Base-by-base conservation (phyloP, 2,888 invertebrate species). In the Corythucha ciliata region DNA sequence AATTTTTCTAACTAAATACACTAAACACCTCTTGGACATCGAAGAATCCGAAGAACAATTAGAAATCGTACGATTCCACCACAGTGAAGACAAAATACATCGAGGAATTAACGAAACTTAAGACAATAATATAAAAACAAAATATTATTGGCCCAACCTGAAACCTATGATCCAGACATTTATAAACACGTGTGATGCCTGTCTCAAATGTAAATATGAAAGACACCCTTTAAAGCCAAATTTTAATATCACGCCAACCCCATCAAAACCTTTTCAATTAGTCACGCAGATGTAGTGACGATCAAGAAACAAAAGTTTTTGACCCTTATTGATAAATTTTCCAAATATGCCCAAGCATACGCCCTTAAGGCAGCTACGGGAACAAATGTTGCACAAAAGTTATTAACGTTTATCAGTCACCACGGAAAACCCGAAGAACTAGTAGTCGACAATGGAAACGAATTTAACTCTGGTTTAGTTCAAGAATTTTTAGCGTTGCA, bases 141-240 rank as follows among this genome's bases (percentile, higher is more conserved):
- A 18, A 2, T 63, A 61, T 34, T 63, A 59, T 48, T 65, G 64
- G 64, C 63, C 63, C 2, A 56, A 56, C 8, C 59, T 63, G 59
- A 27, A 44, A 3, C 18, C 21, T 2, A 22, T 63, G n/a, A 55
- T 63, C 1, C 41, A 48, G 1, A 41, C 36, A 1, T 65, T 59
- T 41, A 59, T 65, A 1, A 37, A 46, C 2, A 48, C 27, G 0
- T 65, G 64, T 45, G 22, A 21, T 1, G 32, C 48, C 1, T 65
- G 63, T 47, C 51, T 59, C 8, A 39, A 25, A 18, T 10, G n/a
- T 12, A 48, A 48, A 18, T 48, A 39, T 16, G 48, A 48, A n/a
- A 14, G 48, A 2, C n/a, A 10, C 7, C 48, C 48, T 2, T 12
- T 48, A 12, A 48, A 48, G 33, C 2, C 49, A 4, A 33, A 53